Percentiles rank a stretch among this genome's conserved stretches.
phyloP scores from a whole-genome alignment of 2,797 vertebrate species.

The Philypnodon macrostomus region DNA sequence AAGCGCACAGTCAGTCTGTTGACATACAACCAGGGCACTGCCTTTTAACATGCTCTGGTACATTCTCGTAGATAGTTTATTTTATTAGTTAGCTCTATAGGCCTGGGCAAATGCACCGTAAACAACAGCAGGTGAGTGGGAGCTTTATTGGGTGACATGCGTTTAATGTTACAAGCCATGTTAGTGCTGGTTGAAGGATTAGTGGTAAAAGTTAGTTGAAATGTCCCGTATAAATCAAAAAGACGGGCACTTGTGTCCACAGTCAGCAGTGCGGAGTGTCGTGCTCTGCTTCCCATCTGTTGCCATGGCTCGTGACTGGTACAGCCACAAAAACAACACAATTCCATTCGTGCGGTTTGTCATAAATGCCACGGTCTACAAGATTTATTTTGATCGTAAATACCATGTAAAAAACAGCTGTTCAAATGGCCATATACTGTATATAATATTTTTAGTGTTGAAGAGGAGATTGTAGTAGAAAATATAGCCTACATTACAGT shows the following conservation, averaged over 20 bases:
- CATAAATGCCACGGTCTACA: no score
- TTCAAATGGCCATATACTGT: no score
- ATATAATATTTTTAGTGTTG: no score
- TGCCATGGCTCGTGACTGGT: neutral
- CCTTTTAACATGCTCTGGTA: constrained; percentile 1
- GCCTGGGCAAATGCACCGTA: no score
- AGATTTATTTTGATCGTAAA: no score
- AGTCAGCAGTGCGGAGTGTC: no score
- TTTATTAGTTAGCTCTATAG: neutral
- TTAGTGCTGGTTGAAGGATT: neutral
- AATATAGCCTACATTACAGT: no score
- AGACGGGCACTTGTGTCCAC: neutral
- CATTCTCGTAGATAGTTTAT: constrained; percentile 4
- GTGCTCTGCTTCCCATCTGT: constrained; percentile 9
- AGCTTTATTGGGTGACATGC: neutral
- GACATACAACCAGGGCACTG: neutral
- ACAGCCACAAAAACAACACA: no score
- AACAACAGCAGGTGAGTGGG: constrained; percentile 1
- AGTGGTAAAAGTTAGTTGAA: constrained; percentile 10
- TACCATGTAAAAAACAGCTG: no score
- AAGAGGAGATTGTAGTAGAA: no score
- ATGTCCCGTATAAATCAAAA: constrained; percentile 13
- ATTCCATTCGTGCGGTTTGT: no score
- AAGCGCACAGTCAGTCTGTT: neutral
- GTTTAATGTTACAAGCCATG: neutral